These are phyloP conservation scores for Ashinkailepas kermadecensis DNA, from an alignment of 2,888 invertebrate genomes.

Conservation along the genomic window DNA sequence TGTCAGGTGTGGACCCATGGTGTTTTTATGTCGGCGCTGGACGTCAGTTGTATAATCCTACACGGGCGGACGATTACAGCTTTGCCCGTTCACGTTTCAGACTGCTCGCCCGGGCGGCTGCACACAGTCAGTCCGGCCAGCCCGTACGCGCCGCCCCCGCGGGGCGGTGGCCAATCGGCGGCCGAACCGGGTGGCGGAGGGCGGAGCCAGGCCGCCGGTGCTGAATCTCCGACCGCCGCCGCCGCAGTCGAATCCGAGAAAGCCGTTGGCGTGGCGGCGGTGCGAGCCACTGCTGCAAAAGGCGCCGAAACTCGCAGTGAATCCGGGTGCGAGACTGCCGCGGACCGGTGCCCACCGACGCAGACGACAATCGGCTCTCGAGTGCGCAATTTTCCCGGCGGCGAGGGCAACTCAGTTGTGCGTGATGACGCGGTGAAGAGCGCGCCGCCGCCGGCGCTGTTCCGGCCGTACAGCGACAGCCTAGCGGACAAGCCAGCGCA, in stretches of 20 bases:
- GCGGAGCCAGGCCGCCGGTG: neutral
- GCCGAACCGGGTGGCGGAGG: neutral
- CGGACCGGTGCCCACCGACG: neutral
- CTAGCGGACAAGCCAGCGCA: neutral
- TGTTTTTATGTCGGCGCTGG: neutral
- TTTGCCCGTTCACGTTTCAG: neutral
- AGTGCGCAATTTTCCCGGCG: neutral
- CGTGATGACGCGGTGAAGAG: neutral
- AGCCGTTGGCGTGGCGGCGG: neutral
- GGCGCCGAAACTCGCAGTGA: neutral
- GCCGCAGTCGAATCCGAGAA: neutral
- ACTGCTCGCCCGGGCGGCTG: neutral
- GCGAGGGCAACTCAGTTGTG: neutral
- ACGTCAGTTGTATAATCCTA: neutral
- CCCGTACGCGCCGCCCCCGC: neutral
- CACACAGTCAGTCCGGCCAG: neutral
- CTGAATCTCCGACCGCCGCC: neutral
- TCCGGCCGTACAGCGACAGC: neutral
- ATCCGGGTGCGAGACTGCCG: neutral
- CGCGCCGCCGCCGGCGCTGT: neutral
- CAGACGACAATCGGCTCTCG: neutral
- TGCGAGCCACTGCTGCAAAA: neutral
- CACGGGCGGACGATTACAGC: neutral
- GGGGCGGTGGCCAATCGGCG: neutral
- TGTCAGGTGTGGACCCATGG: neutral